Percentiles rank a stretch among this genome's conserved stretches.
Conservation (phyloP, 2,888 invertebrate genomes). For the Coecobrya sp. region DNA sequence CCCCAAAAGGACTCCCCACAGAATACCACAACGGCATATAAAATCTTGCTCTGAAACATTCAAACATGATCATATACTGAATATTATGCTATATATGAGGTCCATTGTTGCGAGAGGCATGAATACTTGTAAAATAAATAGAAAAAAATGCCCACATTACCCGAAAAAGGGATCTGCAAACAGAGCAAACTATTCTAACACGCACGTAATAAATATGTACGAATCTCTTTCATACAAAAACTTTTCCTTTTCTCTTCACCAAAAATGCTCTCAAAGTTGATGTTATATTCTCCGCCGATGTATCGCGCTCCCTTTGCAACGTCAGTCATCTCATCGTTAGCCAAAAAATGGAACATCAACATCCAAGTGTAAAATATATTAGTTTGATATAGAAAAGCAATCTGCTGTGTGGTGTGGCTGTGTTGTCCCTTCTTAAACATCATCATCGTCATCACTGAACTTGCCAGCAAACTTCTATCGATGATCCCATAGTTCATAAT, state of each 20-base stretch:
- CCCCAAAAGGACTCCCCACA: slow-evolving; percentile 75
- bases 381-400: slow-evolving; percentile 1
- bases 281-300: background rate
- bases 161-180: slow-evolving; percentile 69
- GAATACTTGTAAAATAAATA: slow-evolving; percentile 17
- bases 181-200: slow-evolving; percentile 33
- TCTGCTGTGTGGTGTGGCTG: slow-evolving; percentile 43
- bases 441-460: background rate
- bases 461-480: slow-evolving; percentile 10
- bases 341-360: slow-evolving; percentile 30
- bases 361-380: slow-evolving; percentile 46
- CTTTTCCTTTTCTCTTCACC: slow-evolving; percentile 14
- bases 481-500: slow-evolving; percentile 58
- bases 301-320: slow-evolving; percentile 39
- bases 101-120: slow-evolving; percentile 38
- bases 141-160: slow-evolving; percentile 33
- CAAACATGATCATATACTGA: slow-evolving; percentile 15
- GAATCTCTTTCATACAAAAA: slow-evolving; percentile 26
- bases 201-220: background rate
- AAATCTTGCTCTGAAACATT: slow-evolving; percentile 7
- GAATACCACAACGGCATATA: slow-evolving; percentile 37
- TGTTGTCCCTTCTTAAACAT: background rate
- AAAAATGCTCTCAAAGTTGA: background rate
- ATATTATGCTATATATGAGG: background rate
- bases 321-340: slow-evolving; percentile 56